Base-by-base conservation (phyloP, 1,140 invertebrate species). In the Probaryconus sp. region DNA sequence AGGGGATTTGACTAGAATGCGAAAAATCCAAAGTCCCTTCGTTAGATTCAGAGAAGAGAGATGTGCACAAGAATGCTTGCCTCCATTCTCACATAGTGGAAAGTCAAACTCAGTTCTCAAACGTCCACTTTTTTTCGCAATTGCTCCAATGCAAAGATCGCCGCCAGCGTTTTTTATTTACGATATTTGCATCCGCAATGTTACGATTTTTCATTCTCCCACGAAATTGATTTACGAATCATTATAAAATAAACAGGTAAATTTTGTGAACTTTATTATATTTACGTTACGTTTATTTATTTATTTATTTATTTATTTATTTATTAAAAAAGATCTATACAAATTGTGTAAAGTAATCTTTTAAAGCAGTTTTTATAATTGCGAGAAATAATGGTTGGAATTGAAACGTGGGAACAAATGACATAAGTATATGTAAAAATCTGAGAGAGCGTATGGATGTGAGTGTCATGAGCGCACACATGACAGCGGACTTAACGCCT, bases 1-100 rank as follows among this genome's bases (percentile, higher is more conserved):
- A 78, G 70, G 78, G 79, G 79, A 78, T 80, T 80, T 80, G 45
- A 73, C 51, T 43, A 71, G 70, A 67, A 75, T 74, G 72, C 68
- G 67, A 72, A 79, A 79, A 79, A 75, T 79, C 71, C 60, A 77
- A 72, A 75, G 69, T 74, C 70, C 64, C 74, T 73, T 79, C 56
- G 67, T 72, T 77, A 75, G 71, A 60, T 45, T 28, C 67, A 40
- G 55, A 69, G 69, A 48, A 37, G 60, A 53, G 55, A 63, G 43
- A 67, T 55, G 40, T 61, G 64, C 58, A 28, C 38, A 65, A 77
- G 69, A 77, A 76, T 69, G 38, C 58, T 75, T 63, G 64, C 64
- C 47, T 69, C 60, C 51, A 65, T 75, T 75, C 69, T 69, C 51
- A 35, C 64, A 56, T 45, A 71, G 60, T 67, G 30, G 68, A 69